A percentile compares a stretch with the other conserved stretches of the same genome.
Conservation (phyloP, 2,113 vertebrate genomes). For the Stictonetta naevosa region DNA sequence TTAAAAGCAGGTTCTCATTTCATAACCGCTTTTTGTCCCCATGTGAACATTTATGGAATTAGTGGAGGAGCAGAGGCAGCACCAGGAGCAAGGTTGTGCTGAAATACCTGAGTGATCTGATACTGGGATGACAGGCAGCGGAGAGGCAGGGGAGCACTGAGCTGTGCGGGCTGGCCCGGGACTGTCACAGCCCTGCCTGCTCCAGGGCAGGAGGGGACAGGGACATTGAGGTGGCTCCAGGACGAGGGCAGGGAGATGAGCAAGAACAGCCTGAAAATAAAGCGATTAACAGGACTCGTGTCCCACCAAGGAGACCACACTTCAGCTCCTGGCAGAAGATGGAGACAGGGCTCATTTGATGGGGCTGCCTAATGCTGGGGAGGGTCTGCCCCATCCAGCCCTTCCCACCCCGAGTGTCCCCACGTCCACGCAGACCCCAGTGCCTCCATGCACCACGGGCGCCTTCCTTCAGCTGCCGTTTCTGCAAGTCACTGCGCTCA, state of each 20-base stretch:
- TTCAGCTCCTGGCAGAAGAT: neutral
- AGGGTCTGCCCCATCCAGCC: neutral
- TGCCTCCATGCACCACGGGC: neutral
- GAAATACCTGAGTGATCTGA: neutral
- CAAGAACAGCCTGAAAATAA: neutral
- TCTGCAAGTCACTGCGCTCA: constrained; percentile 61
- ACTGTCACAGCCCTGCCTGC: neutral
- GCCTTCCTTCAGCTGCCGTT: neutral
- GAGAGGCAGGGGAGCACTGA: neutral
- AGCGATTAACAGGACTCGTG: neutral
- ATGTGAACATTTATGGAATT: neutral
- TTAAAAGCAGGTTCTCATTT: constrained; percentile 50
- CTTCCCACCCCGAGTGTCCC: neutral
- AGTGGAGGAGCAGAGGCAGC: neutral
- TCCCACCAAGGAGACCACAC: neutral
- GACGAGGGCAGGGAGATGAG: neutral
- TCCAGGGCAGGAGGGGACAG: neutral
- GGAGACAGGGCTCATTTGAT: neutral
- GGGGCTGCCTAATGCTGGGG: neutral
- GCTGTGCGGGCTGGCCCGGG: neutral
- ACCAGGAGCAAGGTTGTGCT: neutral
- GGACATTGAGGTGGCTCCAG: neutral
- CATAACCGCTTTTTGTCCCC: neutral
- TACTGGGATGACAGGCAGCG: neutral
- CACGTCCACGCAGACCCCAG: neutral